Percentiles rank a stretch among this genome's conserved stretches.
Evolutionary conservation across 2,113 vertebrate species (phyloP).

Genomic region (Embiotoca jacksoni): DNA sequence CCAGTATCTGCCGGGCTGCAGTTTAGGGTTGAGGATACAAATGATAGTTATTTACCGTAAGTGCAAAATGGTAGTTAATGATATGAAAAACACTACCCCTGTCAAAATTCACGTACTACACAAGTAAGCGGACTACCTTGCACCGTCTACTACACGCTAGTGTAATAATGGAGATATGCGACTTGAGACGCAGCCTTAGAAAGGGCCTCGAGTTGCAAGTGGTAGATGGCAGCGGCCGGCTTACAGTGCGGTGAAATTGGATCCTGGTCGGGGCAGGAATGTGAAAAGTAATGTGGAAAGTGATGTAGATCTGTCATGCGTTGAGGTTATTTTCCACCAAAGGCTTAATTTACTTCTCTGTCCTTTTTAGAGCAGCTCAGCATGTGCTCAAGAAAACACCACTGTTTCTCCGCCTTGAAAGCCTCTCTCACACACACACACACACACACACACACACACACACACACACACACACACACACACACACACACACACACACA

Average conservation of each 20-base stretch:
- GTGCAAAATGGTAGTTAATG: too few relatives aligned
- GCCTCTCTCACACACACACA: slow-evolving; percentile 35
- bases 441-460: too few relatives aligned
- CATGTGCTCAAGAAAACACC: slow-evolving; percentile 43
- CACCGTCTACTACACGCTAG: not conserved
- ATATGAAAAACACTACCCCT: too few relatives aligned
- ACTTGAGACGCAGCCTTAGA: not conserved
- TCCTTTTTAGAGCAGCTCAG: slow-evolving; percentile 27
- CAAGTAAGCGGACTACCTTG: too few relatives aligned
- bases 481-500: too few relatives aligned
- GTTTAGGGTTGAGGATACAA: too few relatives aligned
- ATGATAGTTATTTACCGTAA: too few relatives aligned
- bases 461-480: too few relatives aligned
- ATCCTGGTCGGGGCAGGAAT: slow-evolving; percentile 63
- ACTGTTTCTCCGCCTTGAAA: slow-evolving; percentile 47
- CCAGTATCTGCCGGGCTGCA: too few relatives aligned
- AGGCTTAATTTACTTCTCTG: slow-evolving; percentile 65
- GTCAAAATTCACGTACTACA: too few relatives aligned
- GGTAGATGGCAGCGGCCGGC: slow-evolving; percentile 51
- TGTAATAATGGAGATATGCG: slow-evolving; percentile 1
- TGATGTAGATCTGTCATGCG: slow-evolving; percentile 67
- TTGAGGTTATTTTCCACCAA: slow-evolving; percentile 64
- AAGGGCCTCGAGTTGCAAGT: slow-evolving; percentile 22
- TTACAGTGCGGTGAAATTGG: slow-evolving; percentile 58
- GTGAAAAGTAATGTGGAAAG: slow-evolving; percentile 70